Percentiles rank a stretch among this genome's conserved stretches.
Conservation (phyloP, 2,888 invertebrate genomes). For the Elmis aenea region DNA sequence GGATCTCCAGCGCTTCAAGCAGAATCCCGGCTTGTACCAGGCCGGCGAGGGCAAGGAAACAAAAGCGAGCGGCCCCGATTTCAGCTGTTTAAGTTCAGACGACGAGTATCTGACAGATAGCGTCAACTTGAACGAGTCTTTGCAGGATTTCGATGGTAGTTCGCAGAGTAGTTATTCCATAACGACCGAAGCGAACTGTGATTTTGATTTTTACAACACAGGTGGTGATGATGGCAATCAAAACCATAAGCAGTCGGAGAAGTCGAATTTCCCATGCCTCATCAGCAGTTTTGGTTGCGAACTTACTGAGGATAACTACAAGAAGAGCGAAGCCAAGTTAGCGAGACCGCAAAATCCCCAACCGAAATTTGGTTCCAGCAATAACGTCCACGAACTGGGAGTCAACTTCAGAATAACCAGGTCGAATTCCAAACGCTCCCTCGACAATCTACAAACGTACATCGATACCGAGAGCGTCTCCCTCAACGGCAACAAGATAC, state of each 20-base stretch:
- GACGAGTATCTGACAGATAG: conserved; percentile 44
- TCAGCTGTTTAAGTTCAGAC: conserved; percentile 28
- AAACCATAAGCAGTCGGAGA: no score
- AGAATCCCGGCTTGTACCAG: conserved; percentile 20
- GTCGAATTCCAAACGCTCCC: conserved; percentile 40
- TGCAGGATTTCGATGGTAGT: conserved; percentile 27
- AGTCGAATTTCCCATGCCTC: no score
- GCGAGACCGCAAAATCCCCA: conserved; percentile 4
- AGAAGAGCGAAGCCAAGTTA: conserved; percentile 7
- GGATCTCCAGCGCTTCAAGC: conserved; percentile 24
- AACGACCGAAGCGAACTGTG: conserved; percentile 60
- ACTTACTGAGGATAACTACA: no score
- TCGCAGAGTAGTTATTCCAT: conserved; percentile 53
- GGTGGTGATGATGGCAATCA: conserved; percentile 25
- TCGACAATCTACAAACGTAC: conserved; percentile 42
- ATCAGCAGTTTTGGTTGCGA: no score
- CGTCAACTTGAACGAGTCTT: conserved; percentile 38
- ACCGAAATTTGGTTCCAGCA: conserved; percentile 11
- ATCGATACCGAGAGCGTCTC: conserved; percentile 27
- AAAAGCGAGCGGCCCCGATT: conserved; percentile 10
- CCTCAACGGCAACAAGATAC: conserved; percentile 23
- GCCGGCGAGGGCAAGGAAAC: conserved; percentile 8
- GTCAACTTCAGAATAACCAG: conserved; percentile 34
- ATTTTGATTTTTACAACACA: conserved; percentile 57
- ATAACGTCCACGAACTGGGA: conserved; percentile 10